Evolutionary conservation across 2,113 vertebrate genomes (phyloP).

Genomic region (Gambusia affinis): DNA sequence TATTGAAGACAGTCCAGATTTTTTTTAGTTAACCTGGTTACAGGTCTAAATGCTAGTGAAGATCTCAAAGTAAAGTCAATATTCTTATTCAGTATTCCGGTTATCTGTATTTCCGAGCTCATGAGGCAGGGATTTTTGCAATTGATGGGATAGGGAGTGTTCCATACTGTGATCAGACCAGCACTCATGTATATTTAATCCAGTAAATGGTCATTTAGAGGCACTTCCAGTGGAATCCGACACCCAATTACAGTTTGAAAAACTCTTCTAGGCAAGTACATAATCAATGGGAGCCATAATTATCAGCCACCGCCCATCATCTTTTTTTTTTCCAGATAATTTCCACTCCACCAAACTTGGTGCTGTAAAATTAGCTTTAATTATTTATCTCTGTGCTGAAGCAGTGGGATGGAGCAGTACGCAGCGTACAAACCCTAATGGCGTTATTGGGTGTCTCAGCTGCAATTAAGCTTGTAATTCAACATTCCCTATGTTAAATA

Average conservation of each 20-base stretch:
- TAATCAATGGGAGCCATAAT: constrained; percentile 59
- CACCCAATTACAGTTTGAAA: constrained; percentile 55
- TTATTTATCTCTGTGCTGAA: constrained; percentile 48
- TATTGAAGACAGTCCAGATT: not conserved
- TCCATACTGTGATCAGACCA: constrained; percentile 7
- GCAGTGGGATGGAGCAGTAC: constrained; percentile 1
- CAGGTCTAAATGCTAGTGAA: not conserved
- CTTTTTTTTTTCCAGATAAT: constrained; percentile 14
- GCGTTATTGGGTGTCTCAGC: constrained; percentile 35
- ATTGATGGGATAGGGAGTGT: constrained; percentile 49
- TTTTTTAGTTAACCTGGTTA: not conserved
- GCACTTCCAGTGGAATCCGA: constrained; percentile 52
- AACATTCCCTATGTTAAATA: not conserved
- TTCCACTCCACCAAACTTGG: constrained; percentile 21
- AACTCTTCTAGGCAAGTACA: constrained; percentile 25
- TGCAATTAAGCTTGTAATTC: not conserved
- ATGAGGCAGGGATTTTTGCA: constrained; percentile 21
- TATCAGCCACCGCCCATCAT: constrained; percentile 38
- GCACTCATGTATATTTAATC: constrained; percentile 71
- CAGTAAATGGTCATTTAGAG: constrained; percentile 62
- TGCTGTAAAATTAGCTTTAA: constrained; percentile 42
- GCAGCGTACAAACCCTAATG: not conserved
- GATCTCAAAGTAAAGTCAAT: constrained; percentile 8
- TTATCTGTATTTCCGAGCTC: constrained; percentile 21
- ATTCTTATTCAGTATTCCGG: constrained; percentile 8